Evolutionary conservation across 2,113 vertebrate species (phyloP).

Genomic region (Sprattus sprattus): DNA sequence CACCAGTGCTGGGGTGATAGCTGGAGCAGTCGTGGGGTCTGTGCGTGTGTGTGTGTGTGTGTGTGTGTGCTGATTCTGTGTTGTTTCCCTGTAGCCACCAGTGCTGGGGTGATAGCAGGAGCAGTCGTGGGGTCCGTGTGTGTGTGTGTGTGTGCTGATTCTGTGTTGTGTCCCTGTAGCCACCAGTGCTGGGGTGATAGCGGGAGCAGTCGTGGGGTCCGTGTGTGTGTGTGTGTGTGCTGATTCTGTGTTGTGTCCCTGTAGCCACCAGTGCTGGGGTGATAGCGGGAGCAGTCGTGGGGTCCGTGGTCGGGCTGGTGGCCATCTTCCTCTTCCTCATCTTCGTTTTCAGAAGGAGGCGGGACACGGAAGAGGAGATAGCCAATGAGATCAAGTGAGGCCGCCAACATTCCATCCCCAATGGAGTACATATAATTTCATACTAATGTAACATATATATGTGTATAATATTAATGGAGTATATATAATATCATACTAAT

Average conservation of each 20-base stretch:
- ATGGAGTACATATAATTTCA: no score
- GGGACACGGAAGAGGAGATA: slow-evolving; percentile 75
- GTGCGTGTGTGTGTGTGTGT: not conserved
- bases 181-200: slow-evolving; percentile 69
- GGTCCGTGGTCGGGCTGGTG: slow-evolving; percentile 76
- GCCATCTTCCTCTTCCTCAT: slow-evolving; percentile 72
- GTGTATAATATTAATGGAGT: no score
- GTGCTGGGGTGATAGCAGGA: no score
- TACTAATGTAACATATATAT: no score
- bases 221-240: slow-evolving; percentile 39
- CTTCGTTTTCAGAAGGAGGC: slow-evolving; percentile 71
- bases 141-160: not conserved
- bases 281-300: slow-evolving; percentile 78
- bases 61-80: not conserved
- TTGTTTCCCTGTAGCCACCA: no score
- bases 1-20: no score
- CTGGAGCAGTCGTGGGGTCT: no score
- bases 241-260: slow-evolving; percentile 19
- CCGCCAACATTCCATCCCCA: not conserved
- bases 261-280: slow-evolving; percentile 74
- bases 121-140: no score
- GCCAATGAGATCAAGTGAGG: slow-evolving; percentile 91
- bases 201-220: slow-evolving; percentile 79
- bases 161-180: slow-evolving; percentile 62
- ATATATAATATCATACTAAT: no score